Evolutionary conservation across 2,797 vertebrate species (phyloP).

Genomic region (Meriones psammophilus): DNA sequence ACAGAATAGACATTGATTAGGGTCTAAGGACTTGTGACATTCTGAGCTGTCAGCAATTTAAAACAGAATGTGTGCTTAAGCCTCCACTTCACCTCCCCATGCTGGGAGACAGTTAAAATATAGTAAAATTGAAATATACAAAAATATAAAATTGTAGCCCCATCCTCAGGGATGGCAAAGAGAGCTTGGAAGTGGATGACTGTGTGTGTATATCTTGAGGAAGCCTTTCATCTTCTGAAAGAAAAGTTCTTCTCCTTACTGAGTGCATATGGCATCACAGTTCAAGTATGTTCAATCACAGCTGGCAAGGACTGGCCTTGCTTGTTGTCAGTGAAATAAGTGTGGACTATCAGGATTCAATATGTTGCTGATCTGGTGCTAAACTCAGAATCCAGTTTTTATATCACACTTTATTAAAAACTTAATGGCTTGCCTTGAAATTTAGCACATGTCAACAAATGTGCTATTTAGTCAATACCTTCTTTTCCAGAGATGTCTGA

Average conservation of each 20-base stretch:
- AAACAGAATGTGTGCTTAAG: not conserved
- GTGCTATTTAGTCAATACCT: slow-evolving; percentile 20
- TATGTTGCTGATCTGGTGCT: not conserved
- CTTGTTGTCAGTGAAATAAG: not conserved
- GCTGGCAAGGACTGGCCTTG: not conserved
- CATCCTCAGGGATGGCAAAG: not conserved
- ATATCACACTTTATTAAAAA: slow-evolving; percentile 19
- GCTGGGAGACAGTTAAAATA: not conserved
- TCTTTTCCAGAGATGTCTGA: slow-evolving; percentile 14
- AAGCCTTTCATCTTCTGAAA: slow-evolving; percentile 8
- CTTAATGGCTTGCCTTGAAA: not conserved
- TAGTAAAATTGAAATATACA: not conserved
- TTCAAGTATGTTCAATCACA: not conserved
- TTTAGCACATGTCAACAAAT: not conserved
- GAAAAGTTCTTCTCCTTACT: not conserved
- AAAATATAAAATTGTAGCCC: not conserved
- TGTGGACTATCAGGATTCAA: not conserved
- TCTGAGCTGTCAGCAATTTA: not conserved
- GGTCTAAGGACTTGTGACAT: not conserved
- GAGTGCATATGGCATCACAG: not conserved
- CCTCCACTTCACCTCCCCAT: not conserved
- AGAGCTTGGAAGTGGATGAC: not conserved
- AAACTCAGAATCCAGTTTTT: slow-evolving; percentile 46
- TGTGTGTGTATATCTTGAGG: not conserved
- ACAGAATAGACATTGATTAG: not conserved